These are phyloP conservation scores for Clivina fossor DNA, from an alignment of 2,888 invertebrate genomes.

Conservation along the genomic window DNA sequence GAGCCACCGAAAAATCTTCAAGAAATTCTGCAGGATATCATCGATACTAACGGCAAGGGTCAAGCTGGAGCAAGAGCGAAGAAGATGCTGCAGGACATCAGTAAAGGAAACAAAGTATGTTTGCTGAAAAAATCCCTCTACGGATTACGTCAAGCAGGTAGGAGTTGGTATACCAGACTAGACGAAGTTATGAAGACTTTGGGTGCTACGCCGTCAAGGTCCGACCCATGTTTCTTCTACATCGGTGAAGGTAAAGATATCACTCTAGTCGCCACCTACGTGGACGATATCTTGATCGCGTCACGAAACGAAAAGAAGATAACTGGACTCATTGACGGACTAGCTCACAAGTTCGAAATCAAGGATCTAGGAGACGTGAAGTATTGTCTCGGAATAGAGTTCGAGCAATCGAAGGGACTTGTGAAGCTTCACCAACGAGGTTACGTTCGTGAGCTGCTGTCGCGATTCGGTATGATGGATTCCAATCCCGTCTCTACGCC, in stretches of 20 bases:
- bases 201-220: constrained; percentile 18
- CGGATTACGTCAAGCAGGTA: constrained; percentile 35
- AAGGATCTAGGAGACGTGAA: constrained; percentile 4
- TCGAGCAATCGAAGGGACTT: neutral
- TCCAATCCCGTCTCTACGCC: constrained; percentile 31
- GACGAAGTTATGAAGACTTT: constrained; percentile 27
- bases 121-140: constrained; percentile 34
- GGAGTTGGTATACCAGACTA: constrained; percentile 35
- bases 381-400: constrained; percentile 8
- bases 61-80: constrained; percentile 1
- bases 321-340: neutral
- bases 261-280: constrained; percentile 7
- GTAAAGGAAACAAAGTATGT: constrained; percentile 32
- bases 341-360: neutral
- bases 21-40: neutral
- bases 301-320: neutral
- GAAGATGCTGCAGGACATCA: constrained; percentile 10
- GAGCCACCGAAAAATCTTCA: neutral
- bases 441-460: constrained; percentile 10
- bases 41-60: neutral
- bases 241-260: constrained; percentile 4
- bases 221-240: constrained; percentile 35
- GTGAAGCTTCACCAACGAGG: constrained; percentile 10
- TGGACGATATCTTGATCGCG: constrained; percentile 3
- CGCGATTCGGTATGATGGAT: constrained; percentile 22